phyloP scores from a whole-genome alignment of 2,888 invertebrate species.

The Chrysina gloriosa region DNA sequence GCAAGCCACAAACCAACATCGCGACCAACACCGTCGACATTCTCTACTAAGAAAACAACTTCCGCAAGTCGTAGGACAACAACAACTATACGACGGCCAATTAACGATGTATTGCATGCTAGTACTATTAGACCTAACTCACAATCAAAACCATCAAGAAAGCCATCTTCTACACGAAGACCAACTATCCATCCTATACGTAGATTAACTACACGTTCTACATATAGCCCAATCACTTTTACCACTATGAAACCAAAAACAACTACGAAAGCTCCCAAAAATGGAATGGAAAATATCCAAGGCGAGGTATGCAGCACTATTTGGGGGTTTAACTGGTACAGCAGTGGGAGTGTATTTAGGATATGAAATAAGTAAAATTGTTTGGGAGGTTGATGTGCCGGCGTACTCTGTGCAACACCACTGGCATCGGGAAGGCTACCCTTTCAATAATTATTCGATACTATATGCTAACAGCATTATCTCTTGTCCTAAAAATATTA shows the following conservation, averaged over 20 bases:
- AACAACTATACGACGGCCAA: too few relatives aligned
- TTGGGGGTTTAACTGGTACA: background rate
- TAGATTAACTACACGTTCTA: background rate
- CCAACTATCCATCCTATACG: background rate
- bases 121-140: background rate
- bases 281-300: background rate
- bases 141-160: background rate
- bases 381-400: background rate
- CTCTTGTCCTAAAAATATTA: constrained; percentile 18
- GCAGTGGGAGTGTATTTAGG: constrained; percentile 10
- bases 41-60: too few relatives aligned
- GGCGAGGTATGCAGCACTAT: background rate
- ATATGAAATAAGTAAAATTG: constrained; percentile 1
- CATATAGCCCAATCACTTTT: background rate
- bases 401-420: constrained; percentile 12
- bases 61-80: too few relatives aligned
- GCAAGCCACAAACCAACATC: too few relatives aligned
- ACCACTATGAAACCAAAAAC: background rate
- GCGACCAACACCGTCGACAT: too few relatives aligned
- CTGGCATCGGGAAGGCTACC: constrained; percentile 1
- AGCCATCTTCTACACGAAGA: background rate
- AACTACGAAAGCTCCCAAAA: constrained; percentile 3
- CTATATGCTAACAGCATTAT: background rate
- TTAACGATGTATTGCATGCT: too few relatives aligned
- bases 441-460: constrained; percentile 7